These are phyloP conservation scores for Plagodis pulveraria DNA, from an alignment of 2,888 invertebrate genomes.

Conservation along the genomic window DNA sequence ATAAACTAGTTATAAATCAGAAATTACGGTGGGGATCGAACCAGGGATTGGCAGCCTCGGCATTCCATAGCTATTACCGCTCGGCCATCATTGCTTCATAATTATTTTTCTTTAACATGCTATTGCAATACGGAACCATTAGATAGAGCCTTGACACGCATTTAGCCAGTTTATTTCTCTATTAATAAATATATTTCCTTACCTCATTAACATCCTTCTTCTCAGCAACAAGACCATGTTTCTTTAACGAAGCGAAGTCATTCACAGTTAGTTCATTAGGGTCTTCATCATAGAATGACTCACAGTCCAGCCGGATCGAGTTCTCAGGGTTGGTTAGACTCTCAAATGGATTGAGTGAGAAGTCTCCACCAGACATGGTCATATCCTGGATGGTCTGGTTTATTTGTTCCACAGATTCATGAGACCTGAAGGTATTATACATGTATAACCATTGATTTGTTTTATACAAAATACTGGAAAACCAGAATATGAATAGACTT, in stretches of 20 bases:
- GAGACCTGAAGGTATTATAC: constrained; percentile 48
- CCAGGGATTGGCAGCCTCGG: no score
- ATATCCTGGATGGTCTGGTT: constrained; percentile 82
- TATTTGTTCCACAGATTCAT: constrained; percentile 77
- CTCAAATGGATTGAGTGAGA: constrained; percentile 77
- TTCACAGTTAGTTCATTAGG: constrained; percentile 73
- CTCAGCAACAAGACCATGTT: constrained; percentile 70
- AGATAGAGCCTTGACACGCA: no score
- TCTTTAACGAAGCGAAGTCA: constrained; percentile 77
- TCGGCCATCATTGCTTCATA: no score
- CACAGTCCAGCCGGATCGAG: constrained; percentile 74
- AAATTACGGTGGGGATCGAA: no score
- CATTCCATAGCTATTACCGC: no score
- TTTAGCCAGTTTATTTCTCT: no score
- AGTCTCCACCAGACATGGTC: constrained; percentile 77
- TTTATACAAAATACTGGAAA: no score
- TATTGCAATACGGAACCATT: no score
- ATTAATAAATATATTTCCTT: constrained; percentile 1
- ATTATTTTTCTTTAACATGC: no score
- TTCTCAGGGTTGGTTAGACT: constrained; percentile 62
- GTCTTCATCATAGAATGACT: constrained; percentile 72
- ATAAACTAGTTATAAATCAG: no score
- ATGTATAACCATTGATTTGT: background rate
- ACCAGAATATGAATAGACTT: no score
- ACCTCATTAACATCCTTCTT: constrained; percentile 76